A percentile compares a stretch with the other conserved stretches of the same genome.
These are phyloP conservation scores for Petrocephalus zakoni DNA, from an alignment of 2,113 vertebrate species.

Conservation along the genomic window DNA sequence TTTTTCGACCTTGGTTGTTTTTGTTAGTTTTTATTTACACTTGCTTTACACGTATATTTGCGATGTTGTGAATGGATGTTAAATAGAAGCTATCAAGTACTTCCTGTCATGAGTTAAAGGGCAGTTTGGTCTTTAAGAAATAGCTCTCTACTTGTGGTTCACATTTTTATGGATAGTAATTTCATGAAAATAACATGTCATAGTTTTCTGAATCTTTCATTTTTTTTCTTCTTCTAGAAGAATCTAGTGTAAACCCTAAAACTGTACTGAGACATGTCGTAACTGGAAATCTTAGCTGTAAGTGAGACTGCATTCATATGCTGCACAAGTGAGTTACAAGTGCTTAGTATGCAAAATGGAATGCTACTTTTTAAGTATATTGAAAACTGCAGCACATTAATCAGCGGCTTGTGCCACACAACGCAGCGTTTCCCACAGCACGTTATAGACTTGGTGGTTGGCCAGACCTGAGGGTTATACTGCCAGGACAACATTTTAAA, in stretches of 20 bases:
- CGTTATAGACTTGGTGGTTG: background rate
- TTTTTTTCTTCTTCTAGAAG: background rate
- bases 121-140: background rate
- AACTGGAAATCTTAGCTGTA: background rate
- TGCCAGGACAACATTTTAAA: background rate
- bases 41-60: background rate
- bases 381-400: background rate
- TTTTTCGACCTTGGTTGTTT: background rate
- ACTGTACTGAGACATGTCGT: background rate
- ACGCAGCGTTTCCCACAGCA: background rate
- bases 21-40: background rate
- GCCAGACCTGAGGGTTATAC: background rate
- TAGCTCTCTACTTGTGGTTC: background rate
- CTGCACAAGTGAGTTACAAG: constrained; percentile 31
- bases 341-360: background rate
- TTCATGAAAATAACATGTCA: background rate
- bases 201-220: background rate
- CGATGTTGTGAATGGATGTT: background rate
- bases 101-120: background rate
- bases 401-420: background rate
- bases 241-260: background rate
- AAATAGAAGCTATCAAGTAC: background rate
- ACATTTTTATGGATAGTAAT: background rate
- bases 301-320: constrained; percentile 23
- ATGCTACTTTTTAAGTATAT: background rate